Conservation (phyloP, 2,113 vertebrate species). For the Zonotrichia leucophrys region DNA sequence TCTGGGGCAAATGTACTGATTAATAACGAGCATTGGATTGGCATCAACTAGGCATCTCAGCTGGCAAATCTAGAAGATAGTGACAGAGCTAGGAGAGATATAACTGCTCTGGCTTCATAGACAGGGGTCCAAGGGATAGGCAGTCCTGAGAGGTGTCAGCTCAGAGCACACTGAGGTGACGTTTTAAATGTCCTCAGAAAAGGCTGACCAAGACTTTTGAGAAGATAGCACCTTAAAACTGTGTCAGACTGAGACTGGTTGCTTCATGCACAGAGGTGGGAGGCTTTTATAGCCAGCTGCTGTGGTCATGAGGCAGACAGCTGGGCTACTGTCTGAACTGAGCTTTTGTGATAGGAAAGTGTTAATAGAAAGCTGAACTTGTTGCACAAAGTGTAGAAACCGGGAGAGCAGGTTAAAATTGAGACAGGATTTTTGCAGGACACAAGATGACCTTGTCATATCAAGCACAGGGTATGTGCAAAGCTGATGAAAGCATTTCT, state of each 20-base stretch:
- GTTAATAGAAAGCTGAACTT: neutral
- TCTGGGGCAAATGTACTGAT: neutral
- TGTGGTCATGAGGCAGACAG: neutral
- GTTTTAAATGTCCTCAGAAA: rapidly evolving
- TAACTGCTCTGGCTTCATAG: neutral
- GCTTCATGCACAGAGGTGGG: neutral
- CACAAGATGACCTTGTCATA: rapidly evolving
- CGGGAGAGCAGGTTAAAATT: neutral
- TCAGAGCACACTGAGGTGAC: neutral
- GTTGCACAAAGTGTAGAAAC: rapidly evolving
- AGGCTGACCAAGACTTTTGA: neutral
- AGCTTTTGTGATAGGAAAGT: neutral
- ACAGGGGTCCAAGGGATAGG: neutral
- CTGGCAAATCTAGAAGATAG: neutral
- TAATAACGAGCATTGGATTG: neutral
- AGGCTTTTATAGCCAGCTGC: neutral
- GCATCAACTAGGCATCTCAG: neutral
- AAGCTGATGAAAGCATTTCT: neutral
- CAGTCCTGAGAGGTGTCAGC: neutral
- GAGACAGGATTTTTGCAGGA: neutral
- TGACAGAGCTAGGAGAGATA: neutral
- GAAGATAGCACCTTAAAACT: neutral
- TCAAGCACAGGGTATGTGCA: neutral
- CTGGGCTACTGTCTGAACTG: neutral
- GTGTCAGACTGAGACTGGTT: rapidly evolving